phyloP scores from a whole-genome alignment of 2,113 vertebrate species.

The Scytalopus superciliaris region DNA sequence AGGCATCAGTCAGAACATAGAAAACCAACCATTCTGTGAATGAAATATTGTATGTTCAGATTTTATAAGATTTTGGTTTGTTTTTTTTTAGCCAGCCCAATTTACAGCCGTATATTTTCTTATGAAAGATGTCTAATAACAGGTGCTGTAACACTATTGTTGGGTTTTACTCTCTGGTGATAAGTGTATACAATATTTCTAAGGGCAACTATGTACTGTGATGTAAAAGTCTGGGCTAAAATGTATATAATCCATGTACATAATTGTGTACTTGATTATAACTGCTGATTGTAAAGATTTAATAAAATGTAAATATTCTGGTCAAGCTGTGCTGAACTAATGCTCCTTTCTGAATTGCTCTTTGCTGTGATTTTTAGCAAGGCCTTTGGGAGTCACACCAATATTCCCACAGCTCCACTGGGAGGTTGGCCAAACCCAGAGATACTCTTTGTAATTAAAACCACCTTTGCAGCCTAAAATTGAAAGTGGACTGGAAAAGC shows the following conservation, averaged over 20 bases:
- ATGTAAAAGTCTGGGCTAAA: conserved; percentile 82
- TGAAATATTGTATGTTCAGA: conserved; percentile 77
- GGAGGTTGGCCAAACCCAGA: background rate
- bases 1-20: conserved; percentile 73
- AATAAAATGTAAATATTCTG: conserved; percentile 86
- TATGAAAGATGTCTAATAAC: conserved; percentile 75
- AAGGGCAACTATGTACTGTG: conserved; percentile 79
- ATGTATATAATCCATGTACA: conserved; percentile 84
- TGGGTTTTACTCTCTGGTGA: conserved; percentile 74
- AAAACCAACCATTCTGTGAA: conserved; percentile 78
- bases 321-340: background rate
- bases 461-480: background rate
- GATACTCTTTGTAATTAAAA: fast-evolving
- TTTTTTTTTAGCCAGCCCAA: conserved; percentile 76
- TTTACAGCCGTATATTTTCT: conserved; percentile 82
- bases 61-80: conserved; percentile 73
- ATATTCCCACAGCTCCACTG: background rate
- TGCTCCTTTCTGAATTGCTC: background rate
- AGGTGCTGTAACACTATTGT: conserved; percentile 76
- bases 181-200: conserved; percentile 73
- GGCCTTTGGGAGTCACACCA: background rate
- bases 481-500: background rate
- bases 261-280: conserved; percentile 85
- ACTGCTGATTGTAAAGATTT: conserved; percentile 86
- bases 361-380: background rate